Base-by-base conservation (phyloP, 1,140 invertebrate genomes). In the Drosophila guanche region DNA sequence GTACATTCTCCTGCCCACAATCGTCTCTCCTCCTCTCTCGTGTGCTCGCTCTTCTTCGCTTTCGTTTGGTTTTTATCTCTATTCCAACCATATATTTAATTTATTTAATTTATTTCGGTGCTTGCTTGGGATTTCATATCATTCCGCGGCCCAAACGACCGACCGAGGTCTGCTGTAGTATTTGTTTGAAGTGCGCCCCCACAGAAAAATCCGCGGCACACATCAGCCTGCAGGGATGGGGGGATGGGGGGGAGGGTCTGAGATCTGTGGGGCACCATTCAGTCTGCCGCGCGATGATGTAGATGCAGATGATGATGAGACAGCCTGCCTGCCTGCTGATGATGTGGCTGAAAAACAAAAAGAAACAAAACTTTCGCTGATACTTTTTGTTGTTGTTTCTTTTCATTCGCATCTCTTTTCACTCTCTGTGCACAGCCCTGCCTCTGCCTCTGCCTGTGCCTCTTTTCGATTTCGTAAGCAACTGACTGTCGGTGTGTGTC, bases 291-390 rank as follows among this genome's bases (percentile, higher is more conserved):
- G 16, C 27, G 8, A 50, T 20, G 52, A 56, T 56, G 4, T 37
- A 12, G 60, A 62, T 62, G 46, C 16, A 46, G 60, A 66, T 53
- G 61, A 67, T 66, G 63, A 65, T 52, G 62, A 20, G 25, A 0
- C 5, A 1, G 16, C 4, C 25, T 27, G 25, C 25, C 25, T 27
- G 33, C 33, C 33, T 37, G 33, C 10, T 37, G 29, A 33, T 33
- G 33, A 37, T 37, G 10, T 37, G 33, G 33, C 33, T 37, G 33
- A 37, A 68, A 68, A 67, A 68, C 62, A 68, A 68, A 68, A 68
- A 67, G 48, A 62, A 66, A 55, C 48, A 75, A 79, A 79, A 79
- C 76, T 79, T 79, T 79, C 76, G 76, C 76, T 77, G 58, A 54
- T 53, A 46, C 54, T 66, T 72, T 67, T 60, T 67, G 72, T 48